These are phyloP conservation scores for Lamellibrachia luymesi DNA, from an alignment of 1,140 invertebrate genomes.

Conservation along the genomic window DNA sequence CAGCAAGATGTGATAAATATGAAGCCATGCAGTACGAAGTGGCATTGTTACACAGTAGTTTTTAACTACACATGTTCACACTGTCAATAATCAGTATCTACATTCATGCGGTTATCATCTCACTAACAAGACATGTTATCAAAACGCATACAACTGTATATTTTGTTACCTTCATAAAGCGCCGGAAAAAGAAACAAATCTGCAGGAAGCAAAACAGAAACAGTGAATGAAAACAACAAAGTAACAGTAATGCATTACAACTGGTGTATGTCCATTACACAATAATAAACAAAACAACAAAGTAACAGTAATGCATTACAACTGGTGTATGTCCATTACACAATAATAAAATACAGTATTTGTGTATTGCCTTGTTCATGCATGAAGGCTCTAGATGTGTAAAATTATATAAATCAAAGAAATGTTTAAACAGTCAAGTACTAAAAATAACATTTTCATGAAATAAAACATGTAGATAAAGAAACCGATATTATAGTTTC, in stretches of 20 bases:
- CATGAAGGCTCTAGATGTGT: too few species aligned
- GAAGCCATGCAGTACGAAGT: background rate
- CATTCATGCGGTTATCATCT: background rate
- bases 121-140: background rate
- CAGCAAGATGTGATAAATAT: background rate
- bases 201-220: background rate
- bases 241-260: background rate
- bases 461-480: background rate
- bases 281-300: background rate
- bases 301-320: too few species aligned
- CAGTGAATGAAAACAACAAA: background rate
- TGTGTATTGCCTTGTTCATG: background rate
- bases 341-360: background rate
- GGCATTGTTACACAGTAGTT: background rate
- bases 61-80: background rate
- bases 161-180: slow-evolving; percentile 5
- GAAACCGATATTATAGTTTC: background rate
- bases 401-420: too few species aligned
- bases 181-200: slow-evolving; percentile 4
- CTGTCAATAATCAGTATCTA: background rate
- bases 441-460: background rate
- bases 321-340: background rate
- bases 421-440: too few species aligned
- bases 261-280: background rate
- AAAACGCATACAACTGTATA: background rate